These are phyloP conservation scores for Coracopsis vasa DNA, from an alignment of 2,113 vertebrate genomes.

Conservation along the genomic window DNA sequence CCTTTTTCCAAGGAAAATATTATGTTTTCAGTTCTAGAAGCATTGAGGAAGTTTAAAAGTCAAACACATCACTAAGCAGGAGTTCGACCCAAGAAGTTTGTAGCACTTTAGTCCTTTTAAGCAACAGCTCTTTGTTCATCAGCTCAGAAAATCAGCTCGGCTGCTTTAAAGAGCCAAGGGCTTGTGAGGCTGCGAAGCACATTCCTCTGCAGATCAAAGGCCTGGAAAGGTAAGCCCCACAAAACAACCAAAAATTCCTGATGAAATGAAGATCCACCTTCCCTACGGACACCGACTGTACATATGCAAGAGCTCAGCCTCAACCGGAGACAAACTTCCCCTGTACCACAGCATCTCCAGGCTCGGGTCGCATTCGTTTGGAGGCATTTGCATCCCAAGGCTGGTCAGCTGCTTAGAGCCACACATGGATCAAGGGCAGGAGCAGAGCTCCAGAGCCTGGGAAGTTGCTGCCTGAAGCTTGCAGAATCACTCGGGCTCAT, in stretches of 20 bases:
- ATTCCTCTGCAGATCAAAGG: background rate
- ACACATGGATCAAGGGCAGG: background rate
- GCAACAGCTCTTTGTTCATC: background rate
- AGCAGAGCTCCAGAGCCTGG: background rate
- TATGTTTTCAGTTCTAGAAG: background rate
- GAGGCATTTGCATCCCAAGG: background rate
- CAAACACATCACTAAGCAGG: background rate
- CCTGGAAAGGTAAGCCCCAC: background rate
- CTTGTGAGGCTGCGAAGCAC: background rate
- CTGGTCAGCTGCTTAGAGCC: background rate
- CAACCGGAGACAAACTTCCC: background rate
- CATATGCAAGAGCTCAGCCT: background rate
- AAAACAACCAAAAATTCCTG: background rate
- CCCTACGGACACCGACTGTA: background rate
- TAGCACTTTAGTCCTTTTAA: background rate
- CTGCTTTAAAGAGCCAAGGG: background rate
- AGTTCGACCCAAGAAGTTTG: background rate
- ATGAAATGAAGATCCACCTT: background rate
- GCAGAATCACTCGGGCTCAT: background rate
- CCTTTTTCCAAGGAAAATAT: constrained; percentile 6
- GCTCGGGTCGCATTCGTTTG: rapidly evolving
- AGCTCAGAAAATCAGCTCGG: background rate
- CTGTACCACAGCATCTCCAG: background rate
- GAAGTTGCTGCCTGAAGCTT: background rate
- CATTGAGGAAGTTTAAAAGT: background rate